Evolutionary conservation across 2,888 invertebrate genomes (phyloP), one percentile per base, ranked within the genome.

Genomic region (Melanotus villosus): DNA sequence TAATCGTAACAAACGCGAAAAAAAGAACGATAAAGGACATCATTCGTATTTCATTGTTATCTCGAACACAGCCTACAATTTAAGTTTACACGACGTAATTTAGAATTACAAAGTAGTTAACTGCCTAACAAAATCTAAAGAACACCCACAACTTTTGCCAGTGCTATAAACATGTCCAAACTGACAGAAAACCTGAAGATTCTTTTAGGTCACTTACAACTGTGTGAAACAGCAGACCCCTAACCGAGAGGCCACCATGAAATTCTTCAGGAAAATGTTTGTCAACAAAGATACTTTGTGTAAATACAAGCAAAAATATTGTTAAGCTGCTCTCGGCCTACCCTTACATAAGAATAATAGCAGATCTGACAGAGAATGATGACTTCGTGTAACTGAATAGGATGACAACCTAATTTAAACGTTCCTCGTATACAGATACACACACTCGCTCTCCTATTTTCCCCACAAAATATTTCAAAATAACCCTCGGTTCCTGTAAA

Each of bases 231-330:
- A 78, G 70, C 76, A 75, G 78, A 76, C 80, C 76, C 68, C 82
- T 75, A 71, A 78, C 81, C 73, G 83, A 23, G 82, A 81, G 84
- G 82, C 84, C 84, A 84, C 83, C 84, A 78, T 83, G 83, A 83
- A 83, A 83, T 83, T 80, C 78, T 81, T 80, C 82, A 79, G 79
- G 80, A 83, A 81, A 83, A 83, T 84, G 83, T 84, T 84, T 84
- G 83, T 82, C 83, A 84, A 84, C 84, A 84, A 79, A 83, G 81
- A 80, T 82, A 80, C 79, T 78, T 78, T 79, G 80, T 83, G 83
- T 83, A 83, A 83, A 84, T 84, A 83, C 82, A 79, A 77, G 75
- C 74, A 81, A 79, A 70, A 80, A 81, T 78, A 76, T 77, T 80
- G 79, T 78, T 78, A 74, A 76, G 71, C 73, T 73, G 68, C 68